phyloP scores from a whole-genome alignment of 1,140 invertebrate species.

The Drosophila murphyi region DNA sequence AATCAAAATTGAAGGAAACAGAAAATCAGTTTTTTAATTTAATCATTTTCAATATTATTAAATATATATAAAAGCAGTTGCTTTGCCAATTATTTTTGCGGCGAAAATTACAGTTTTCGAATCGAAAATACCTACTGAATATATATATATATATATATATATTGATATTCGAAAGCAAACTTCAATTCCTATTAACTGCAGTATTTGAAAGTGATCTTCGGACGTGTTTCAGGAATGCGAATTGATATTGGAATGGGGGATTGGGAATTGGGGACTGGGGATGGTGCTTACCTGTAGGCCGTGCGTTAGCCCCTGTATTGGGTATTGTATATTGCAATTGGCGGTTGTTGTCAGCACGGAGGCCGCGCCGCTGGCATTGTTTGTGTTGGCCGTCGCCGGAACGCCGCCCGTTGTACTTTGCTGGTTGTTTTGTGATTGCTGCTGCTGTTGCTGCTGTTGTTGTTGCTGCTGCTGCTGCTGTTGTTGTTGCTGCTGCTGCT shows the following conservation, averaged over 20 bases:
- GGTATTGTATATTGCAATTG: slow-evolving; percentile 80
- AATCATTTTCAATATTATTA: too few species aligned
- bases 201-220: too few species aligned
- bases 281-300: slow-evolving; percentile 70
- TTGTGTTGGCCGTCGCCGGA: slow-evolving; percentile 55
- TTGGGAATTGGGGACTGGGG: background rate
- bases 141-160: too few species aligned
- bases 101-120: too few species aligned
- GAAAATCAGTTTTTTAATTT: too few species aligned
- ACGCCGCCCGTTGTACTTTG: slow-evolving; percentile 69
- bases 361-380: slow-evolving; percentile 54
- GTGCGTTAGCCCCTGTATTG: slow-evolving; percentile 65
- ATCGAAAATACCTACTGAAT: too few species aligned
- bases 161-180: too few species aligned
- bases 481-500: slow-evolving; percentile 41
- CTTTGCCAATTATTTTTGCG: too few species aligned
- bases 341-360: slow-evolving; percentile 78
- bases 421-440: slow-evolving; percentile 65
- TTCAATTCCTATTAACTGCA: too few species aligned
- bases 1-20: too few species aligned
- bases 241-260: background rate
- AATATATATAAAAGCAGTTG: too few species aligned
- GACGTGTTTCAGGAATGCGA: too few species aligned
- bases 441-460: slow-evolving; percentile 66
- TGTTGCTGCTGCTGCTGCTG: slow-evolving; percentile 60